Evolutionary conservation across 2,113 vertebrate species (phyloP).

Genomic region (Agapornis roseicollis): DNA sequence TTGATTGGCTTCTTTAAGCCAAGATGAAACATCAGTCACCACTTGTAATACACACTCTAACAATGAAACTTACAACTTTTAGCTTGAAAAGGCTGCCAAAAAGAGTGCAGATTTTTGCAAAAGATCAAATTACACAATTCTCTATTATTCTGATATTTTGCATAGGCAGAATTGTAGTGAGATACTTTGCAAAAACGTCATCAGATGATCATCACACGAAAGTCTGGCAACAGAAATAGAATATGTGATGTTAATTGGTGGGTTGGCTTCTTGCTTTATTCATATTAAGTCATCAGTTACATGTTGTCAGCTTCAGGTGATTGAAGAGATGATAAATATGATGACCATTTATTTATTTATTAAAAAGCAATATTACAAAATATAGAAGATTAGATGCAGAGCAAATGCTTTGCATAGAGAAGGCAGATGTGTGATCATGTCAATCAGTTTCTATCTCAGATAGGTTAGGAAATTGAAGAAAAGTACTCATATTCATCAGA

Average conservation of each 20-base stretch:
- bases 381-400: neutral
- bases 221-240: neutral
- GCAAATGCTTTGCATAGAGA: neutral
- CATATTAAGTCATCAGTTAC: neutral
- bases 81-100: neutral
- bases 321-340: neutral
- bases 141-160: neutral
- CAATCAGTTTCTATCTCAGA: neutral
- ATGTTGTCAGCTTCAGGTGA: neutral
- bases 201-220: neutral
- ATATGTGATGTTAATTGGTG: neutral
- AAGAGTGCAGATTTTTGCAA: neutral
- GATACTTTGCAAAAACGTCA: neutral
- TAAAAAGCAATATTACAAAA: neutral
- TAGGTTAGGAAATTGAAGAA: conserved; percentile 7
- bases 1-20: neutral
- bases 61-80: neutral
- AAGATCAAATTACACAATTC: neutral
- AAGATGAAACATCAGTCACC: neutral
- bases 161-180: neutral
- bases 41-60: neutral
- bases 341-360: neutral
- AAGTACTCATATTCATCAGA: neutral
- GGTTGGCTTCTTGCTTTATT: neutral
- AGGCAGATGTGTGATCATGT: neutral